Evolutionary conservation across 2,797 vertebrate species (phyloP).

Genomic region (Pterois miles): DNA sequence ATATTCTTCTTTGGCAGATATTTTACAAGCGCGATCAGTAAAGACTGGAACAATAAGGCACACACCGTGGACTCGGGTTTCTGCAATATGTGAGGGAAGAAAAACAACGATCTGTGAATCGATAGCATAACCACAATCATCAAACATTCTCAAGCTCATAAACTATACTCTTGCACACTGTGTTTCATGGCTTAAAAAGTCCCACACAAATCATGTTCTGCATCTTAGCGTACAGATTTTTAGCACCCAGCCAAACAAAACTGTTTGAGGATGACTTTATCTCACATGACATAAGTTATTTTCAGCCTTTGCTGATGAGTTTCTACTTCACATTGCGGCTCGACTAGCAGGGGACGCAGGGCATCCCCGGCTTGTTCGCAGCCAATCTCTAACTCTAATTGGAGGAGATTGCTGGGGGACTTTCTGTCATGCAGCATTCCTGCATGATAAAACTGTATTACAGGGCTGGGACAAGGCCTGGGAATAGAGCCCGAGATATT

Average conservation of each 20-base stretch:
- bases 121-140: not conserved
- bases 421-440: conserved; percentile 15
- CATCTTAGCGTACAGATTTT: not conserved
- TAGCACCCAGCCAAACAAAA: not conserved
- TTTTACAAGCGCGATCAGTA: not conserved
- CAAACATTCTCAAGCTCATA: not conserved
- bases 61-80: not conserved
- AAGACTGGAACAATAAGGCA: not conserved
- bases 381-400: not conserved
- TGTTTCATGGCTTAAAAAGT: not conserved
- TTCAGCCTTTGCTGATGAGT: not conserved
- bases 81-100: conserved; percentile 6
- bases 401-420: conserved; percentile 6
- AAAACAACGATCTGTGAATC: conserved; percentile 18
- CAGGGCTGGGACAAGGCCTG: conserved; percentile 15
- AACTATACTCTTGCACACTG: not conserved
- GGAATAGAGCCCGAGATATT: conserved; percentile 13
- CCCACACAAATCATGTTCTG: not conserved
- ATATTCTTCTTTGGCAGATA: conserved; percentile 15
- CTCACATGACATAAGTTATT: not conserved
- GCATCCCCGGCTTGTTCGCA: not conserved
- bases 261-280: not conserved
- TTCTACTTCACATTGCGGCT: not conserved
- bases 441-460: conserved; percentile 26
- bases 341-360: not conserved